These are phyloP conservation scores for Drosophila sproati DNA, from an alignment of 1,140 invertebrate genomes.

Conservation along the genomic window DNA sequence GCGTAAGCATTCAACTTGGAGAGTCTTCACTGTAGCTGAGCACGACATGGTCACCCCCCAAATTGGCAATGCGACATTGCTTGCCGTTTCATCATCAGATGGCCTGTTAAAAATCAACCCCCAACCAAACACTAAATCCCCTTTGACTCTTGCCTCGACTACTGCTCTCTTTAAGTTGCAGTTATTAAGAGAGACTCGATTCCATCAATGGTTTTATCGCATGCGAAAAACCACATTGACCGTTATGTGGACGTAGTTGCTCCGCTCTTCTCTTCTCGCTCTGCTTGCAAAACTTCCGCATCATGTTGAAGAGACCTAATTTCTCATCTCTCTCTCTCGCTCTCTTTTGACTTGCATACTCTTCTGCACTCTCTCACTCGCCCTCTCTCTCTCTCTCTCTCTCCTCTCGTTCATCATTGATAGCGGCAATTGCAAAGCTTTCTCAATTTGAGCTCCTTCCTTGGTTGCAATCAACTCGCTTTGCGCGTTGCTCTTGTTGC, in stretches of 20 bases:
- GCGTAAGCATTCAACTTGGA: neutral
- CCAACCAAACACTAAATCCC: neutral
- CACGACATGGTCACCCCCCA: conserved; percentile 23
- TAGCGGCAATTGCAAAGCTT: conserved; percentile 51
- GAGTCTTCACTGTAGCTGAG: conserved; percentile 1
- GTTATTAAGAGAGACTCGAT: conserved; percentile 4
- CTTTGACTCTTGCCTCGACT: neutral
- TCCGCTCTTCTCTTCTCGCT: neutral
- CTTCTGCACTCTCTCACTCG: neutral
- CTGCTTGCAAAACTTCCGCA: too few relatives aligned
- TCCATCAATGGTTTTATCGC: conserved; percentile 34
- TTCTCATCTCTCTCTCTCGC: neutral
- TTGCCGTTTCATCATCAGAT: conserved; percentile 3
- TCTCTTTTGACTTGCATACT: conserved; percentile 14
- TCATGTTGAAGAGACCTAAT: too few relatives aligned
- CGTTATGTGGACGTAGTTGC: conserved; percentile 38
- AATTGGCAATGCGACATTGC: conserved; percentile 2
- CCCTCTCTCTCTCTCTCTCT: conserved; percentile 16
- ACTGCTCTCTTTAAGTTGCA: neutral
- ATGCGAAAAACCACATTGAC: conserved; percentile 54
- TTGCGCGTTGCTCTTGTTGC: conserved; percentile 46
- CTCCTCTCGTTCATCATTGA: conserved; percentile 19
- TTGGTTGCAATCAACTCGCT: conserved; percentile 70
- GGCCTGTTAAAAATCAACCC: conserved; percentile 28
- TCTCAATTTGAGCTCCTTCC: conserved; percentile 52